These are phyloP conservation scores for Liasis olivaceus DNA, from an alignment of 2,797 vertebrate genomes.

Conservation along the genomic window DNA sequence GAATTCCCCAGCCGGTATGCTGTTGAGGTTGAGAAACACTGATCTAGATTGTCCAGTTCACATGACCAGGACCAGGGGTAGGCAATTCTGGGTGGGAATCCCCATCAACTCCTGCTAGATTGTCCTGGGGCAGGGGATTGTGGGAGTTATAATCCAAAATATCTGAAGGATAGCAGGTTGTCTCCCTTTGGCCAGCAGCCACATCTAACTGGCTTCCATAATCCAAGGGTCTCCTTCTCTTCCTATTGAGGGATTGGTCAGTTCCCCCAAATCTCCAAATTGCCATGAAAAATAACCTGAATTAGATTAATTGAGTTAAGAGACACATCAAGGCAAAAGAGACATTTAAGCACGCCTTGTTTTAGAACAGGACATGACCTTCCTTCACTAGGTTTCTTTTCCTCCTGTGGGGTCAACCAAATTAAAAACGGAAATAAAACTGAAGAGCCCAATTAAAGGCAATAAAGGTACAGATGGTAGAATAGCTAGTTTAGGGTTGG, in stretches of 20 bases:
- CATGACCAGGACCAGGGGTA: not conserved
- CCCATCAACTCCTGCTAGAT: not conserved
- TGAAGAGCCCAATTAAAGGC: not conserved
- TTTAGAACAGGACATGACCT: not conserved
- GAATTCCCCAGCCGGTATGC: not conserved
- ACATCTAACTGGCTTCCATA: not conserved
- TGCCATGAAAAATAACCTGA: not conserved
- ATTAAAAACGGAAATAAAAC: not conserved
- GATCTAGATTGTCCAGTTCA: not conserved
- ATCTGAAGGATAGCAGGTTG: not conserved
- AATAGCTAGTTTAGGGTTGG: not conserved
- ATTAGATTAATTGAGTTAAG: not conserved
- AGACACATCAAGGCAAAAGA: not conserved
- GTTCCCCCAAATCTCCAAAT: not conserved
- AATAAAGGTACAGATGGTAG: not conserved
- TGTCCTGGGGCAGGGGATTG: not conserved
- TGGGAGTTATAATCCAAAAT: not conserved
- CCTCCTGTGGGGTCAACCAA: not conserved
- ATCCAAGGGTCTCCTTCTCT: not conserved
- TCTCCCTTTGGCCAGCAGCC: not conserved
- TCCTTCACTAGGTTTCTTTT: not conserved
- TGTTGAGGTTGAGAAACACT: not conserved
- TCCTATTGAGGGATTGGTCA: not conserved
- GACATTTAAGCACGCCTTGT: not conserved
- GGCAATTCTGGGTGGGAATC: not conserved